phyloP scores from a whole-genome alignment of 2,888 invertebrate genomes.

The Notodonta dromedarius region DNA sequence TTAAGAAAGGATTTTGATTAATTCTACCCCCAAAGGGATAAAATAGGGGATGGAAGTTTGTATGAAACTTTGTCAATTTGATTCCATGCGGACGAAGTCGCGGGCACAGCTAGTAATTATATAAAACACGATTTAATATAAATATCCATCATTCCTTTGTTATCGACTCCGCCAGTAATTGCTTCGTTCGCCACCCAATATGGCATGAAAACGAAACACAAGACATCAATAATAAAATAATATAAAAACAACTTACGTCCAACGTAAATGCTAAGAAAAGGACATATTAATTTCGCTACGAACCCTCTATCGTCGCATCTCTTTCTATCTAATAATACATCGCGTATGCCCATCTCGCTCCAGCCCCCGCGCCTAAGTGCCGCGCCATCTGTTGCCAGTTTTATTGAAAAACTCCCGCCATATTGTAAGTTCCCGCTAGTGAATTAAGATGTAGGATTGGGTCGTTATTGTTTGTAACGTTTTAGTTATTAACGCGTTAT shows the following conservation, averaged over 20 bases:
- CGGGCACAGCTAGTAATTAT: too few species aligned
- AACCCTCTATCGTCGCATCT: conserved; percentile 54
- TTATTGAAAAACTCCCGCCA: conserved; percentile 83
- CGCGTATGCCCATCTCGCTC: conserved; percentile 53
- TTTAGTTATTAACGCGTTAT: conserved; percentile 16
- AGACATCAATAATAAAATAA: conserved; percentile 77
- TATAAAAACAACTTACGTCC: conserved; percentile 63
- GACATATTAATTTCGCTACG: conserved; percentile 80
- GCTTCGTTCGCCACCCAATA: conserved; percentile 16
- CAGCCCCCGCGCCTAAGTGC: conserved; percentile 78
- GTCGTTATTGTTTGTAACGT: conserved; percentile 40
- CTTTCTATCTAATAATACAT: conserved; percentile 39
- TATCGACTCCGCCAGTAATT: conserved; percentile 8
- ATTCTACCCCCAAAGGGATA: too few species aligned
- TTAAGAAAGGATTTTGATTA: too few species aligned
- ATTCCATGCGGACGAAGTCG: too few species aligned
- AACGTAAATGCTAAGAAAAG: conserved; percentile 73
- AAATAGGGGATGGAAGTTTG: too few species aligned
- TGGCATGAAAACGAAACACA: conserved; percentile 40
- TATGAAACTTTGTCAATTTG: too few species aligned
- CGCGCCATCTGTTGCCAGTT: conserved; percentile 76
- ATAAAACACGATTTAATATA: too few species aligned
- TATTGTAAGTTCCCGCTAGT: conserved; percentile 75
- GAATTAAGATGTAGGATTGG: conserved; percentile 78
- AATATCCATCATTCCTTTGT: conserved; percentile 1